Base-by-base conservation (phyloP, 1,140 invertebrate species). In the Trachymyrmex septentrionalis region DNA sequence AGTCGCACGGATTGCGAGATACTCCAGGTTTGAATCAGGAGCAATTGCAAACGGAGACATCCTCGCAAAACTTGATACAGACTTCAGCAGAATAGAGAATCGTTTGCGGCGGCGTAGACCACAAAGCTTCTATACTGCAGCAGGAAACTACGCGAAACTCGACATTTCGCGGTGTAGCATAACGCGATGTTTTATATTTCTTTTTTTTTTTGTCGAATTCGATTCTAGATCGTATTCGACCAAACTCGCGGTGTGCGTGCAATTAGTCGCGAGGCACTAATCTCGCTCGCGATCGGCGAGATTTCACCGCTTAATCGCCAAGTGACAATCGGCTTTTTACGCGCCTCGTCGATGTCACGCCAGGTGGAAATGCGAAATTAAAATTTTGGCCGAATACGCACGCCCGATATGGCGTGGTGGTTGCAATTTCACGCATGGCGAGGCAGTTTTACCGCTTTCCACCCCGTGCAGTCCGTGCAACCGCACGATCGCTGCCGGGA, bases 351-450 rank as follows among this genome's bases (percentile, higher is more conserved):
- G 72, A 69, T 76, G 85, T 63, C 75, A 75, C 82, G 72, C 48
- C 38, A 61, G 38, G 61, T 81, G 82, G 87, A 86, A 88, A 86
- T 69, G 67, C 61, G 53, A 89, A 89, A 89, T 89, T 88, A 89
- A 89, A 89, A 89, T 89, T 89, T 88, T 55, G 59, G 14, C 55
- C 69, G 75, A 57, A 75, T 81, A 48, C 66, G n/a, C 67, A 73
- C 61, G 59, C 59, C 75, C 87, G 87, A 86, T 89, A 86, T 77
- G 72, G 67, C 76, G 64, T 61, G 67, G 88, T 61, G 55, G 73
- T 76, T 61, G 89, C 86, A 90, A 90, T 90, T 90, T 90, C 88
- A 90, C 88, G 89, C 86, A 85, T 87, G 73, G 67, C 48, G 48
- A 30, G 16, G 27, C 75, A 63, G 73, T 30, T 69, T 61, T 61